Evolutionary conservation across 2,797 vertebrate species (phyloP), one percentile per base, ranked within the genome.

Genomic region (Danionella dracula): DNA sequence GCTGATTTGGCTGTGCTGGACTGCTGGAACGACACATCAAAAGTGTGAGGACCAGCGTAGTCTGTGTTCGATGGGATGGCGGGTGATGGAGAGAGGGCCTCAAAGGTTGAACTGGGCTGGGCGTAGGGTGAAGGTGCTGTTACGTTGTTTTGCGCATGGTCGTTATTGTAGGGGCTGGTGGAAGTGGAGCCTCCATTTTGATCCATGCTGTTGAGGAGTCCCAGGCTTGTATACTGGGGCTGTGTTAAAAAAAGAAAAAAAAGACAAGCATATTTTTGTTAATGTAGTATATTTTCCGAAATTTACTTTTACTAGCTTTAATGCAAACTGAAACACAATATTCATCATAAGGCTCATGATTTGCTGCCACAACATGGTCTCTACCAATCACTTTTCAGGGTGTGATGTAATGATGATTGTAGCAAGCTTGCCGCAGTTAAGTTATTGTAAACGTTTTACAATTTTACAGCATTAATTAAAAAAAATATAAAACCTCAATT

Each of bases 11-110:
- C 97, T 1, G 97, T 99, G 79, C 96, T 99, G 29, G 96, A 99
- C 82, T 99, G 97, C 69, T 99, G 97, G 87, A 99, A 99, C 64
- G 97, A 99, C 79, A 99, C 97, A 0, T 99, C 96, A 0, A 99
- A 99, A 83, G 93, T 95, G 86, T 99, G 96, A 8, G 95, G 91
- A 23, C 97, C 97, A 0, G 96, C 96, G n/a, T 99, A 99, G 71
- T 99, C 97, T 67, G 97, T 99, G 84, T 98, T 99, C 81, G 97
- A 99, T 29, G 97, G 97, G 90, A 99, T 99, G 81, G 97, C 96
- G 0, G 97, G 96, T 0, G 97, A 98, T 0, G 96, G 97, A 0
- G 97, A 99, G 1, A 98, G 88, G 65, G 96, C 92, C 0, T 99
- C 97, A 1, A 99, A 99, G 68, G 97, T 99, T 0, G 97, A 99